Percentiles rank a stretch among this genome's conserved stretches.
Conservation (phyloP, 2,888 invertebrate genomes). For the Muschampia plurimacula region DNA sequence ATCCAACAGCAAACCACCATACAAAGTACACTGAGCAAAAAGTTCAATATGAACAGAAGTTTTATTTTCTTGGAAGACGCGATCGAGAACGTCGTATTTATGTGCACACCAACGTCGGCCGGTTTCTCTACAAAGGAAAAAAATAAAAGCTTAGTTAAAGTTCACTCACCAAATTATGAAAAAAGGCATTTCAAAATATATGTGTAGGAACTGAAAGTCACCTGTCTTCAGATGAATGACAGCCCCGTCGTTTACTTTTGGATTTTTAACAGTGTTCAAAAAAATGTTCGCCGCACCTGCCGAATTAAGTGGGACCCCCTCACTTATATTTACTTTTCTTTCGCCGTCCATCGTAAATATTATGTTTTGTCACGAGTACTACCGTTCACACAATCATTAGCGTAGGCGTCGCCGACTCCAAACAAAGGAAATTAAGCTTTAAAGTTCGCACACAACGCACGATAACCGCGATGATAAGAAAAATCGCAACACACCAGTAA, state of each 20-base stretch:
- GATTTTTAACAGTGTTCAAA: constrained; percentile 74
- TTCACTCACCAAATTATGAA: constrained; percentile 24
- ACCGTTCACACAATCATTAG: constrained; percentile 59
- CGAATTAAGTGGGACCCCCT: constrained; percentile 75
- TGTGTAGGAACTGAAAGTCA: constrained; percentile 55
- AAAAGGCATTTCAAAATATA: not conserved
- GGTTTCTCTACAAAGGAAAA: constrained; percentile 69
- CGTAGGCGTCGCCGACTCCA: constrained; percentile 74
- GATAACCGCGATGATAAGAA: constrained; percentile 69
- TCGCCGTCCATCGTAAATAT: constrained; percentile 73
- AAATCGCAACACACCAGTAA: constrained; percentile 56
- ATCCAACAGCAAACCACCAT: constrained; percentile 72
- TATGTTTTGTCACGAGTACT: constrained; percentile 56
- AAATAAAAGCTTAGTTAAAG: not conserved
- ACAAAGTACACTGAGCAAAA: constrained; percentile 73
- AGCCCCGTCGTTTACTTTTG: constrained; percentile 74
- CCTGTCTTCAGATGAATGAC: constrained; percentile 80
- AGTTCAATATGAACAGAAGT: constrained; percentile 75
- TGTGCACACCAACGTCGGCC: constrained; percentile 77
- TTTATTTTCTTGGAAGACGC: constrained; percentile 83
- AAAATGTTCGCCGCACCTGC: constrained; percentile 78
- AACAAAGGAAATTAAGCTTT: constrained; percentile 79
- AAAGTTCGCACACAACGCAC: constrained; percentile 70
- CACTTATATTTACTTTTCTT: constrained; percentile 72
- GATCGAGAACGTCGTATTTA: constrained; percentile 78